Evolutionary conservation across 2,797 vertebrate species (phyloP), one percentile per base, ranked within the genome.

Genomic region (Picus viridis): DNA sequence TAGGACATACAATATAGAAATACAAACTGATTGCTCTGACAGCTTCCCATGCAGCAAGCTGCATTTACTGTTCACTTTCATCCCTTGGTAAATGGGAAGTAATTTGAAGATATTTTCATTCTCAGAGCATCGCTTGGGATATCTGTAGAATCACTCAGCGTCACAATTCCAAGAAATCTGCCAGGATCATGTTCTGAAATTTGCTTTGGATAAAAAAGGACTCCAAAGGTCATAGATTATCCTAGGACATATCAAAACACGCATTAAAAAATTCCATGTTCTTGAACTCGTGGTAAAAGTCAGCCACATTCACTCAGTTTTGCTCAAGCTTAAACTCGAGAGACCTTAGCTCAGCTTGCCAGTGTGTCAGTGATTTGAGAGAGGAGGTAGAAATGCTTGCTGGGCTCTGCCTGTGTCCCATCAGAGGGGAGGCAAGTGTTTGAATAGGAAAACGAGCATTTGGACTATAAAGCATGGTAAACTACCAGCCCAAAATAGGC

Each of bases 71-170:
- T 54, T 84, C 47, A 9, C 29, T 89, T 91, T 73, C 76, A 91
- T 88, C 64, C 80, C 74, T 82, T 86, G 83, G 80, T 91, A 93
- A 86, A 89, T 58, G 68, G 61, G 88, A 93, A 27, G 83, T 79
- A 84, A 76, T 84, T 29, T 79, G 88, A 91, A 96, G 90, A 93
- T 90, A 92, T 94, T 96, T 96, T 95, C 88, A 91, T 95, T 96
- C 61, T 88, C 83, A 16, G 68, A 88, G 32, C 89, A 94, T 92
- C 95, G 74, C 91, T 96, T 96, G 91, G 92, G 92, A 95, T 93
- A 94, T 93, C 94, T 95, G 92, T 76, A 76, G 88, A 92, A 92
- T 92, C 91, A 89, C 39, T 93, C 77, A 95, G 88, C 24, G 11
- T 96, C 96, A 96, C 1, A 0, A 84, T 96, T 95, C 94, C 61